phyloP scores from a whole-genome alignment of 35 echinoderm and acorn worm genomes.

The Ophiothrix spiculata region DNA sequence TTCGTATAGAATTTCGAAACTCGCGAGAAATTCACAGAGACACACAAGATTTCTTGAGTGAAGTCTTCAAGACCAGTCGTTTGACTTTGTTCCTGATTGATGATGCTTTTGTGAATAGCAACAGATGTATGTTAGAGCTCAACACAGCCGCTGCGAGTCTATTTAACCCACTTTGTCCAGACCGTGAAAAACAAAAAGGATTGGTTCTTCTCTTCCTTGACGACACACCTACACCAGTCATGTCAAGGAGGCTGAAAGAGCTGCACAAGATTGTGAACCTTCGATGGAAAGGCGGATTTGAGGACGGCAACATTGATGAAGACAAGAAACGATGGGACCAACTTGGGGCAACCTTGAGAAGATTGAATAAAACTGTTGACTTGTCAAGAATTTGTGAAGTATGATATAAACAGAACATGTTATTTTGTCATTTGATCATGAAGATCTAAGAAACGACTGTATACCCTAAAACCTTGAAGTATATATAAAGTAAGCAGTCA shows the following conservation, averaged over 20 bases:
- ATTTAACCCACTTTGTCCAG: background rate
- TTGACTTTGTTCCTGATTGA: constrained; percentile 10
- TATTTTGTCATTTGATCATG: too few species aligned
- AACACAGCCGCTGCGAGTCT: constrained; percentile 8
- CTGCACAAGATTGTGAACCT: constrained; percentile 19
- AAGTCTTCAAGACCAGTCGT: background rate
- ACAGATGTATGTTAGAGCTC: constrained; percentile 20
- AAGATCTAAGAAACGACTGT: too few species aligned
- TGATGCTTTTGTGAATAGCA: background rate
- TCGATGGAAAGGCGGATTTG: background rate
- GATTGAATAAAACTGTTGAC: too few species aligned
- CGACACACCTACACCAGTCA: background rate
- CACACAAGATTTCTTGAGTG: background rate
- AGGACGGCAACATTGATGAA: background rate
- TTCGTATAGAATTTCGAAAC: constrained; percentile 12
- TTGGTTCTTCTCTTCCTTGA: constrained; percentile 19
- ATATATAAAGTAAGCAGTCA: too few species aligned
- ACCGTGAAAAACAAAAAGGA: background rate
- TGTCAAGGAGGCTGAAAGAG: background rate
- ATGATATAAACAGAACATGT: too few species aligned
- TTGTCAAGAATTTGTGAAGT: too few species aligned
- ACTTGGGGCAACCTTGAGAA: background rate
- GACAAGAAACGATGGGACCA: constrained; percentile 27
- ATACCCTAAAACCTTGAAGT: too few species aligned
- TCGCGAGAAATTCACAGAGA: background rate